Evolutionary conservation across 2,797 vertebrate genomes (phyloP), one percentile per base, ranked within the genome.

Genomic region (Pantherophis vulpinus): DNA sequence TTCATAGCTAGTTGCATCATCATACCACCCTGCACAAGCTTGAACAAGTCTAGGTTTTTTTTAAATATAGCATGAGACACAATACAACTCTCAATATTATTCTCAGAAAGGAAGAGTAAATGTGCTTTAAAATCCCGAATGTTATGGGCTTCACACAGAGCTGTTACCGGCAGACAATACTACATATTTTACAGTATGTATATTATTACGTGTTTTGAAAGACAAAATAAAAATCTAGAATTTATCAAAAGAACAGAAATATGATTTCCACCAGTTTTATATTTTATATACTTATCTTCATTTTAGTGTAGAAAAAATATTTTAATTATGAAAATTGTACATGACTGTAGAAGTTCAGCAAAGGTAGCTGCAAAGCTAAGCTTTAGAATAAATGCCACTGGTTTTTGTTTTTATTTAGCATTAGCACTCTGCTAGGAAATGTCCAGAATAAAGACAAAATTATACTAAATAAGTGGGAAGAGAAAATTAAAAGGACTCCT

Each of bases 81-180:
- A 32, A 89, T 93, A 55, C 0, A 70, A 58, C 87, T 83, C n/a
- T 91, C 79, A 9, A 37, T 61, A 27, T n/a, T 79, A 13, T 70
- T 60, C 47, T 94, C 56, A 20, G 42, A 88, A 0, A 56, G 51
- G 18, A 56, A 83, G 11, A 11, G 27, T 27, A 16, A 47, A 59
- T 86, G 79, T 83, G 79, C 42, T 83, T 83, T 83, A 6, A 47
- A 83, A 47, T 74, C 61, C 88, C 27, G 4, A 61, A 32, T 37
- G 91, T 23, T 59, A 2, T 6, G 16, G 79, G 4, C 94, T 70
- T 91, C 83, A 89, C 74, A 95, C 54, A 92, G 87, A 93, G 91
- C 91, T 95, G 95, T 16, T 90, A 94, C 96, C 94, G 94, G 95
- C 95, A 97, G 95, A 93, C 93, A 93, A 91, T 1, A 87, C 42